phyloP scores from a whole-genome alignment of 2,888 invertebrate species.

The Elmis aenea region DNA sequence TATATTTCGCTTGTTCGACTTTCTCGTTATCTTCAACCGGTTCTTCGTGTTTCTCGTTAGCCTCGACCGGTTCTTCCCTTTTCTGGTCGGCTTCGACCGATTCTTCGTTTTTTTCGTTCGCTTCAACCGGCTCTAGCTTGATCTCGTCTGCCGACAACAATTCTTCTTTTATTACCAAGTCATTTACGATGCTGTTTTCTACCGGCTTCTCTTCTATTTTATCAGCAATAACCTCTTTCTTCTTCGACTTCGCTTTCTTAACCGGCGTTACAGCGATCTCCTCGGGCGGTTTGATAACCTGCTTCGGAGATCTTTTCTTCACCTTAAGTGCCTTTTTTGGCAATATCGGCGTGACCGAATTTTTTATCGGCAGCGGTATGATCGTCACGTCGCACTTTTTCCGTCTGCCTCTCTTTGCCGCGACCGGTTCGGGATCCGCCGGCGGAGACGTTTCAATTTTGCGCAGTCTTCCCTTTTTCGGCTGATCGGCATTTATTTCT shows the following conservation, averaged over 20 bases:
- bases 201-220: slow-evolving; percentile 6
- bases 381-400: too few relatives aligned
- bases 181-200: too few relatives aligned
- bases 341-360: too few relatives aligned
- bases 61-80: not conserved
- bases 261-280: slow-evolving; percentile 1
- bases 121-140: not conserved
- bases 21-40: too few relatives aligned
- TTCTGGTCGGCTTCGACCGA: not conserved
- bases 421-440: too few relatives aligned
- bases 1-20: slow-evolving; percentile 11
- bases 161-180: too few relatives aligned
- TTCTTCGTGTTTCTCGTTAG: slow-evolving; percentile 4
- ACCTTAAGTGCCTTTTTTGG: too few relatives aligned
- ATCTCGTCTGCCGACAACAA: not conserved
- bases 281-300: not conserved
- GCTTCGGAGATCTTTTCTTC: not conserved
- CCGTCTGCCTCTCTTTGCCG: too few relatives aligned
- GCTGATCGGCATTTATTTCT: slow-evolving; percentile 19
- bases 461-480: not conserved
- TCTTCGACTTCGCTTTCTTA: slow-evolving; percentile 23
- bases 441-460: slow-evolving; percentile 4
- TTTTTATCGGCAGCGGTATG: too few relatives aligned
- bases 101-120: not conserved
- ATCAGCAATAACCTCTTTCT: slow-evolving; percentile 20